Percentiles rank a stretch among this genome's conserved stretches.
Conservation (phyloP, 2,113 vertebrate genomes). For the zebrafish (Danio rerio) region GRCz12tu NC_133187.1:28336501-28337000, state of each 20-base stretch:
- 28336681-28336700: conserved; percentile 64
- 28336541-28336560: neutral
- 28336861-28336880: neutral
- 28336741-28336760: neutral
- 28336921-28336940: neutral
- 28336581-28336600: neutral
- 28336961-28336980: neutral
- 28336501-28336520: neutral
- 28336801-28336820: neutral
- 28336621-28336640: neutral
- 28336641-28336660: neutral
- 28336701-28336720: conserved; percentile 37
- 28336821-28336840: neutral
- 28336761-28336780: conserved; percentile 40
- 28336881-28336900: neutral
- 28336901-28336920: neutral
- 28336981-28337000: neutral
- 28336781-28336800: conserved; percentile 58
- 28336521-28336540: neutral
- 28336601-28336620: neutral
- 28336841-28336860: neutral
- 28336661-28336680: neutral
- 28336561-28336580: neutral
- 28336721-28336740: conserved; percentile 15
- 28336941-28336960: neutral